Evolutionary conservation across 1,140 invertebrate genomes (phyloP), one percentile per base, ranked within the genome.

Genomic region (Brachionus angularis): DNA sequence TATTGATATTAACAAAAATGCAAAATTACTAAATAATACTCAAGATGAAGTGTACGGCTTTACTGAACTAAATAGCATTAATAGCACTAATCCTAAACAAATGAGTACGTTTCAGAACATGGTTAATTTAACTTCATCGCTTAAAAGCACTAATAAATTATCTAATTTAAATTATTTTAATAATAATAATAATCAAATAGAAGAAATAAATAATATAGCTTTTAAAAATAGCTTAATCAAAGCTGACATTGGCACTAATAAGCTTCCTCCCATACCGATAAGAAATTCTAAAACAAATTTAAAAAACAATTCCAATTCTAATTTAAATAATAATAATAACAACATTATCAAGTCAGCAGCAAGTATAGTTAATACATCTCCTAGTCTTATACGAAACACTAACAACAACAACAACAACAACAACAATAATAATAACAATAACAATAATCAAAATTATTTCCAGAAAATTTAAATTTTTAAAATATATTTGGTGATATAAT

Each of bases 11-110:
- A 39, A 58, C 12, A 58, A 36, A 23, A 58, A 58, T 58, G 21
- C 25, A 12, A n/a, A 58, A 39, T 58, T 23, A 21, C 36, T 55
- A 33, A 16, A 55, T 55, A 16, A 58, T 39, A 36, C 39, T 34
- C 2, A n/a, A n/a, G 53, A 58, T 23, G 53, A 58, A 39, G 39
- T 58, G n/a, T 58, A 58, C 25, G 53, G 53, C 8, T 58, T 58
- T 33, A 58, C 53, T 58, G 33, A 31, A 4, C 18, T 58, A 10
- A 58, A 58, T 58, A 31, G 39, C 36, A 58, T 58, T 14, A 58
- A 39, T 31, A 58, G 39, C 1, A 39, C 53, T 5, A 58, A 58
- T 39, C n/a, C 39, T 18, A 58, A 39, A 21, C 53, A 58, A 14
- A 10, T 58, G 18, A 58, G 53, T 39, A 58, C 53, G 5, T 58